These are phyloP conservation scores for Caradrina kadenii DNA, from an alignment of 2,888 invertebrate species.

Conservation along the genomic window DNA sequence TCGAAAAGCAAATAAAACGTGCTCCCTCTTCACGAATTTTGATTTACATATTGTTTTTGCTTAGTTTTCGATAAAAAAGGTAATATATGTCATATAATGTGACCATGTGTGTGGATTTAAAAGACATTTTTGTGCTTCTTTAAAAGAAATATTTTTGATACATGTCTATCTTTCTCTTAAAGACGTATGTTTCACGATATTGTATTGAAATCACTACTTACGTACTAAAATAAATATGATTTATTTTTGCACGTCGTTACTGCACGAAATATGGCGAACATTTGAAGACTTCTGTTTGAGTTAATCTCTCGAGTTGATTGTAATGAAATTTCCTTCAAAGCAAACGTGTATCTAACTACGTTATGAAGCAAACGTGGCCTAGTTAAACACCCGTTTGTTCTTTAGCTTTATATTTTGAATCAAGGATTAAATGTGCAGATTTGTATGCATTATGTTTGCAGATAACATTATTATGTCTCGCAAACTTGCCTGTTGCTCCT, in stretches of 20 bases:
- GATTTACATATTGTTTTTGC: slow-evolving; percentile 77
- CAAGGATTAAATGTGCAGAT: slow-evolving; percentile 33
- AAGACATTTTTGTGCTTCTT: neutral
- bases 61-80: slow-evolving; percentile 65
- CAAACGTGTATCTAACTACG: slow-evolving; percentile 64
- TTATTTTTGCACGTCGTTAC: neutral
- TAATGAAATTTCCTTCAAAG: slow-evolving; percentile 61
- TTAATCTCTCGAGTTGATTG: slow-evolving; percentile 62
- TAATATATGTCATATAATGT: slow-evolving; percentile 61
- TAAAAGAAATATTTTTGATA: neutral
- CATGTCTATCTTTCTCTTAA: neutral
- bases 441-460: slow-evolving; percentile 31
- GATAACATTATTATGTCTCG: slow-evolving; percentile 6
- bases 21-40: slow-evolving; percentile 74
- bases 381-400: slow-evolving; percentile 53
- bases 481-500: slow-evolving; percentile 23
- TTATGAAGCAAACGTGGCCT: slow-evolving; percentile 61
- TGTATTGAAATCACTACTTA: slow-evolving; percentile 1
- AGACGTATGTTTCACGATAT: neutral
- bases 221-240: neutral
- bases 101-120: slow-evolving; percentile 46
- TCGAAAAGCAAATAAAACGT: slow-evolving; percentile 80
- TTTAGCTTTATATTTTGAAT: slow-evolving; percentile 48
- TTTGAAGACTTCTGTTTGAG: slow-evolving; percentile 61
- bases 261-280: slow-evolving; percentile 48